Percentiles rank a stretch among this genome's conserved stretches.
Conservation (phyloP, 2,113 vertebrate species). For the Chelonoidis abingdonii region DNA sequence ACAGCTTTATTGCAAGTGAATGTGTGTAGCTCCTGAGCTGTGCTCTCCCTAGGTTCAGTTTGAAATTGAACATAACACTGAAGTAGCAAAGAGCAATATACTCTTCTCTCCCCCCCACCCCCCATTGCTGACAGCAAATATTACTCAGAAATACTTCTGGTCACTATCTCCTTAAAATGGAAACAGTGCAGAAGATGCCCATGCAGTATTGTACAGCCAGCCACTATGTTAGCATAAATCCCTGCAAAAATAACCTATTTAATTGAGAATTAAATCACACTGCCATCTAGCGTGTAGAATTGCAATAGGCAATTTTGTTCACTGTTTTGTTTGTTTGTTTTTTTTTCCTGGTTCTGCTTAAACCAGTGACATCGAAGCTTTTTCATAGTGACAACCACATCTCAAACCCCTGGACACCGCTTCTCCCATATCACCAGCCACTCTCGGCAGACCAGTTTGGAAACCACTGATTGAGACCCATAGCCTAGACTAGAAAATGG, state of each 20-base stretch:
- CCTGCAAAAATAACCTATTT: background rate
- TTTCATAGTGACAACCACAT: background rate
- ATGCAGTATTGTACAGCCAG: background rate
- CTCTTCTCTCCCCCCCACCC: fast-evolving
- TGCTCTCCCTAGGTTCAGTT: background rate
- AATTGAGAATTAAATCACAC: background rate
- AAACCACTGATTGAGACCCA: background rate
- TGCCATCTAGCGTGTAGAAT: background rate
- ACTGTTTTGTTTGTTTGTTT: too few species aligned
- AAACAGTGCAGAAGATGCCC: background rate
- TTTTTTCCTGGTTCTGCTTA: background rate
- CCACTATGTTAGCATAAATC: background rate
- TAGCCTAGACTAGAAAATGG: background rate
- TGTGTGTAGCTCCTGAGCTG: fast-evolving
- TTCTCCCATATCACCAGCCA: background rate
- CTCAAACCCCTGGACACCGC: background rate
- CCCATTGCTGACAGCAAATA: background rate
- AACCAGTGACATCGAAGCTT: background rate
- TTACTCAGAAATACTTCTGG: background rate
- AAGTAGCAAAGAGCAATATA: background rate
- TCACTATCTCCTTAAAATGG: background rate
- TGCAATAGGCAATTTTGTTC: background rate
- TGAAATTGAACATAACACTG: background rate
- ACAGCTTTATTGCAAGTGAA: background rate
- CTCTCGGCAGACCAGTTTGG: background rate